phyloP scores from a whole-genome alignment of 2,888 invertebrate genomes.

The Monoplex corrugatus region DNA sequence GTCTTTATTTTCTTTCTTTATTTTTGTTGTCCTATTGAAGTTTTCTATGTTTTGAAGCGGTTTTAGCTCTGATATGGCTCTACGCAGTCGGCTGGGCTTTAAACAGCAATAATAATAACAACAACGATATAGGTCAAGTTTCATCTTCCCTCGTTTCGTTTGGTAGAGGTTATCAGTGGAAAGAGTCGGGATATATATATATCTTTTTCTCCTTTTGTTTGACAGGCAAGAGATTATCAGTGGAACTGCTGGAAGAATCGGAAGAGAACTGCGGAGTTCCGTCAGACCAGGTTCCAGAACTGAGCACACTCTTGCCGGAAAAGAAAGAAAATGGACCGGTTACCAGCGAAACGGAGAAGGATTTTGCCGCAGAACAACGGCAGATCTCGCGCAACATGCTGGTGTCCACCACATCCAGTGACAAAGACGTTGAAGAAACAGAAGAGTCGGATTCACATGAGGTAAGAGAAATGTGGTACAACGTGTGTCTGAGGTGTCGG shows the following conservation, averaged over 20 bases:
- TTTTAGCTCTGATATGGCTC: too few relatives aligned
- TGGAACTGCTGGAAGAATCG: constrained; percentile 52
- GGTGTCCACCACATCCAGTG: constrained; percentile 27
- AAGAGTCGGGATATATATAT: too few relatives aligned
- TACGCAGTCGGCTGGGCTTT: too few relatives aligned
- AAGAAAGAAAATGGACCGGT: too few relatives aligned
- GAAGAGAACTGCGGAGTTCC: constrained; percentile 49
- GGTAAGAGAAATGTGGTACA: constrained; percentile 54
- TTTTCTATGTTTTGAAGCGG: too few relatives aligned
- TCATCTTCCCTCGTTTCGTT: too few relatives aligned
- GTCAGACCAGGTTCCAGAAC: constrained; percentile 51
- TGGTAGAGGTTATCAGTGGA: too few relatives aligned
- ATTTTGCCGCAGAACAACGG: constrained; percentile 75
- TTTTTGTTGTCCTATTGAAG: too few relatives aligned
- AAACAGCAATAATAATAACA: too few relatives aligned
- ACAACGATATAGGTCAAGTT: background rate
- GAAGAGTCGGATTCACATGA: constrained; percentile 52
- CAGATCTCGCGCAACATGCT: constrained; percentile 68
- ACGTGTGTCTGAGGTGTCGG: background rate
- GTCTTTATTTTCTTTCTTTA: too few relatives aligned
- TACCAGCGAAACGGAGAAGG: constrained; percentile 49
- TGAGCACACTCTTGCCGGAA: constrained; percentile 34
- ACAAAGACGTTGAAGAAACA: constrained; percentile 48
- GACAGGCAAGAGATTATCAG: constrained; percentile 51
- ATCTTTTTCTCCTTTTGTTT: too few relatives aligned